These are phyloP conservation scores for Pelvicachromis taeniatus DNA, from an alignment of 2,113 vertebrate genomes.

Conservation along the genomic window DNA sequence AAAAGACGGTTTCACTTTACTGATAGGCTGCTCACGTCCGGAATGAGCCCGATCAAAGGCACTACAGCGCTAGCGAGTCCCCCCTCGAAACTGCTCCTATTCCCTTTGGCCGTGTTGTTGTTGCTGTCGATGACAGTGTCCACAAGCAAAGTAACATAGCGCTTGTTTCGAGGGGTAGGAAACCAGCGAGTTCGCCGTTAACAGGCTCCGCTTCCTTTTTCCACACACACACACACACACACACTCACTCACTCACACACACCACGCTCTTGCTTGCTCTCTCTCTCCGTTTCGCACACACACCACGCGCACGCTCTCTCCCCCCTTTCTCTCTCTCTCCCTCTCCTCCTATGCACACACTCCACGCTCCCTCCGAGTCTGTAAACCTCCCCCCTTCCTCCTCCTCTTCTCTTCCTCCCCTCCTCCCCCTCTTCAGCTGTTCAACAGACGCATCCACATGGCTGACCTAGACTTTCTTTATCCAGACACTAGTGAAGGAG, in stretches of 20 bases:
- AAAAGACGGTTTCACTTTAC: slow-evolving; percentile 83
- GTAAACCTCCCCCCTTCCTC: slow-evolving; percentile 45
- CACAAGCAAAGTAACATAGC: slow-evolving; percentile 60
- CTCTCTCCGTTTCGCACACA: neutral
- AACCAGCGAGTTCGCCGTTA: slow-evolving; percentile 74
- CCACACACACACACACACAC: slow-evolving; percentile 37
- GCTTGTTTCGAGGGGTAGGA: slow-evolving; percentile 67
- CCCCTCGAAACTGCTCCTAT: slow-evolving; percentile 17
- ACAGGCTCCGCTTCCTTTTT: slow-evolving; percentile 77
- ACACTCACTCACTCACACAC: neutral
- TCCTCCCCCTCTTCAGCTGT: slow-evolving; percentile 72
- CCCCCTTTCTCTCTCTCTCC: neutral
- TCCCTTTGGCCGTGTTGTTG: slow-evolving; percentile 47
- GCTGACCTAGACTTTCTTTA: slow-evolving; percentile 84
- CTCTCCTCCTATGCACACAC: slow-evolving; percentile 41
- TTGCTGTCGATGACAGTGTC: slow-evolving; percentile 43
- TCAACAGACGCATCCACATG: slow-evolving; percentile 87
- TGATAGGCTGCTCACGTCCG: slow-evolving; percentile 52
- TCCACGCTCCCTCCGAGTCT: slow-evolving; percentile 63
- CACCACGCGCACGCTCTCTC: neutral
- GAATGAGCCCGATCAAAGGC: slow-evolving; percentile 21
- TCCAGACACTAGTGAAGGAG: slow-evolving; percentile 77
- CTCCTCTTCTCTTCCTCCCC: slow-evolving; percentile 34
- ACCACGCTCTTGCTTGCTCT: neutral
- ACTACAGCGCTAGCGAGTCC: neutral